A percentile compares a stretch with the other conserved stretches of the same genome.
phyloP scores from a whole-genome alignment of 2,113 vertebrate genomes.

The Elephantulus edwardii region DNA sequence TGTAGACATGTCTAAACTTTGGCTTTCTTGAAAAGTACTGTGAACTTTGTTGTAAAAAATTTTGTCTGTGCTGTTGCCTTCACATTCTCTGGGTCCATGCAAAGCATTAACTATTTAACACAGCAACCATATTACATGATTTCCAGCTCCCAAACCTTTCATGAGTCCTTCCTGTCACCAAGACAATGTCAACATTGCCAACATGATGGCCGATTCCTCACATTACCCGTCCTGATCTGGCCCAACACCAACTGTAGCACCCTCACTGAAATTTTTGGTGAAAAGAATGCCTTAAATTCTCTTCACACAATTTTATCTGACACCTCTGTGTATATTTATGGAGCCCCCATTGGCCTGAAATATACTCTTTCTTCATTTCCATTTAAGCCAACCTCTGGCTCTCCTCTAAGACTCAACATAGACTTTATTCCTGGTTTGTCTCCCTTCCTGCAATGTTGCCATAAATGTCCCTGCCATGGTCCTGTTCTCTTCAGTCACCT shows the following conservation, averaged over 20 bases:
- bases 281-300: accelerated
- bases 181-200: neutral
- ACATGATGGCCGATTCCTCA: accelerated
- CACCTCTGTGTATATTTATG: neutral
- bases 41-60: neutral
- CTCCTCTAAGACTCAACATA: neutral
- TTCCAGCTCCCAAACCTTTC: neutral
- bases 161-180: neutral
- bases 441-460: neutral
- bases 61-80: neutral
- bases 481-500: too few relatives aligned
- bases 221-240: accelerated
- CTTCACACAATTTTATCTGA: accelerated
- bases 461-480: accelerated
- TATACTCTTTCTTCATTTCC: neutral
- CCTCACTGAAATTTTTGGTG: too few relatives aligned
- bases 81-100: neutral
- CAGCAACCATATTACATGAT: accelerated
- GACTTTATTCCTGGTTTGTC: neutral
- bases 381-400: neutral
- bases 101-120: neutral
- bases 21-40: neutral
- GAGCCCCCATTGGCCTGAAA: neutral
- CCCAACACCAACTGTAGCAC: accelerated
- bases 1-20: neutral